These are phyloP conservation scores for Cryptomyrus ogoouensis DNA, from an alignment of 2,113 vertebrate species.

Conservation along the genomic window DNA sequence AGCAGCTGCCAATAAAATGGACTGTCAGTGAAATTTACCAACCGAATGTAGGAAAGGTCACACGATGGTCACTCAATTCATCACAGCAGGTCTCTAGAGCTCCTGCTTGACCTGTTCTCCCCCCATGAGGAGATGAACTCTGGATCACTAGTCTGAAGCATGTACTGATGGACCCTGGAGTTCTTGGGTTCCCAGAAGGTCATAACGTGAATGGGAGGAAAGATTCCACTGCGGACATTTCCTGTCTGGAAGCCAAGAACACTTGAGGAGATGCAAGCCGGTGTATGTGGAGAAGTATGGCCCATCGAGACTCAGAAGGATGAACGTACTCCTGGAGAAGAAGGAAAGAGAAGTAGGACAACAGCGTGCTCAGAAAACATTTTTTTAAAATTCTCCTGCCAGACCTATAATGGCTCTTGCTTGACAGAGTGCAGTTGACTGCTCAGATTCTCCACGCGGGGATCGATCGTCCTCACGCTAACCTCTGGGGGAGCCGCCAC, in stretches of 20 bases:
- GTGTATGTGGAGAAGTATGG: not conserved
- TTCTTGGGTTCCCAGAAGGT: not conserved
- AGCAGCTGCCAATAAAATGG: not conserved
- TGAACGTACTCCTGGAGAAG: not conserved
- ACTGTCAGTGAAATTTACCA: not conserved
- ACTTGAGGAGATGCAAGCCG: not conserved
- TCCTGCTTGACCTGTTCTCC: not conserved
- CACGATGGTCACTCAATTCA: not conserved
- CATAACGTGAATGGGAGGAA: not conserved
- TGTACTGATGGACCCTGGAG: not conserved
- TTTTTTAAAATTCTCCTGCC: not conserved
- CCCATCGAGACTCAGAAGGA: not conserved
- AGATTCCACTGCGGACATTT: not conserved
- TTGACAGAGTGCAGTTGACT: slow-evolving; percentile 23
- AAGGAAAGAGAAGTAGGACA: not conserved
- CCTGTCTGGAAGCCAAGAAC: not conserved
- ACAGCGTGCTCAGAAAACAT: not conserved
- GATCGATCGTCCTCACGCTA: slow-evolving; percentile 14
- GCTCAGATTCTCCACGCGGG: not conserved
- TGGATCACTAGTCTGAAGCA: not conserved
- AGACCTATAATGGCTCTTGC: not conserved
- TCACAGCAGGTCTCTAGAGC: not conserved
- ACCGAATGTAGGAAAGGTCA: not conserved
- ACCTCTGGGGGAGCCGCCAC: not conserved
- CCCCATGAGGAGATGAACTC: not conserved